These are phyloP conservation scores for Penaeus japonicus DNA, from an alignment of 1,140 invertebrate species.

Conservation along the genomic window DNA sequence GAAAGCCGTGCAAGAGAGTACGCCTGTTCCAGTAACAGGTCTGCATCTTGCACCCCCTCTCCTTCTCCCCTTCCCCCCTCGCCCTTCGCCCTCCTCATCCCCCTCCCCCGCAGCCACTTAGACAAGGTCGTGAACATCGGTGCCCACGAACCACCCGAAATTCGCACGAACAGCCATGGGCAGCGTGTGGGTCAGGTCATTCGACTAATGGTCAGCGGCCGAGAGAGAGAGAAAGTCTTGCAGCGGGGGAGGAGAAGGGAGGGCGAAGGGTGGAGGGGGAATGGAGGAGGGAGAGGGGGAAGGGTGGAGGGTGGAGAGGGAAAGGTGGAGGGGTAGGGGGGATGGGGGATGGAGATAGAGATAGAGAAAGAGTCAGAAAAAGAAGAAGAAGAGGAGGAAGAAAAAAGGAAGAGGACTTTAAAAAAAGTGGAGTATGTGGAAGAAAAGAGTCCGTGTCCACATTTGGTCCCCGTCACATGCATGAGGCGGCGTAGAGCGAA, in stretches of 20 bases:
- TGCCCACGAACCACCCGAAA: too few species aligned
- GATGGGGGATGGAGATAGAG: not conserved
- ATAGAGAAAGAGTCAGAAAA: not conserved
- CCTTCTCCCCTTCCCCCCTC: not conserved
- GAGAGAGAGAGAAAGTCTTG: too few species aligned
- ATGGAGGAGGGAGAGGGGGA: not conserved
- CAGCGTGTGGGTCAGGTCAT: too few species aligned
- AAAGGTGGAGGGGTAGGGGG: not conserved
- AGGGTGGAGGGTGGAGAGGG: not conserved
- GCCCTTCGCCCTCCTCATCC: not conserved
- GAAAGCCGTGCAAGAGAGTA: too few species aligned
- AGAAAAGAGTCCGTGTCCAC: too few species aligned
- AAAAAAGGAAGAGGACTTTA: not conserved
- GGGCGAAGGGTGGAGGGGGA: not conserved
- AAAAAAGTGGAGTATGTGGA: too few species aligned
- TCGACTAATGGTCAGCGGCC: too few species aligned
- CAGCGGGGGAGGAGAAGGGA: not conserved
- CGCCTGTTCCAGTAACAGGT: too few species aligned
- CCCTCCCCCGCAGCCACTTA: constrained; percentile 1
- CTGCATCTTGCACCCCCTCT: not conserved
- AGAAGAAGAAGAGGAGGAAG: not conserved
- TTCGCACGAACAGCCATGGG: too few species aligned
- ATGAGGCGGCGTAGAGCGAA: too few species aligned
- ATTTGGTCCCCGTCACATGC: too few species aligned
- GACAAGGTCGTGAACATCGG: too few species aligned